phyloP scores from a whole-genome alignment of 2,113 vertebrate species.

The Tauraco erythrolophus region DNA sequence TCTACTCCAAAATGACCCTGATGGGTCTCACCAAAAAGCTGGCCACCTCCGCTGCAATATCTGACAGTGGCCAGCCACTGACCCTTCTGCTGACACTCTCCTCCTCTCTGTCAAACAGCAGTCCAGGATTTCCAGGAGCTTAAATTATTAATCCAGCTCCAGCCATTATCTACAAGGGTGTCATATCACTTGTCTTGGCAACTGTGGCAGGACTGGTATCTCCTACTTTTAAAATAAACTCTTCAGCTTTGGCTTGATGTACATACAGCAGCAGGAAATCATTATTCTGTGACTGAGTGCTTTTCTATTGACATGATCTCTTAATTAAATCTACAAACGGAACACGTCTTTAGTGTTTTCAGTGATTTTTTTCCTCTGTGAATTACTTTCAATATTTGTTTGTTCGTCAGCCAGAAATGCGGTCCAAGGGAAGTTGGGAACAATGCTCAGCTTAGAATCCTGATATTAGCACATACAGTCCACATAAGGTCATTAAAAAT shows the following conservation, averaged over 20 bases:
- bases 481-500: background rate
- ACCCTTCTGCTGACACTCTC: background rate
- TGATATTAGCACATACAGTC: background rate
- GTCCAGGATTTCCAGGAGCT: background rate
- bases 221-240: conserved; percentile 62
- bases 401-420: background rate
- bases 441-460: background rate
- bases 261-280: conserved; percentile 52
- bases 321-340: conserved; percentile 53
- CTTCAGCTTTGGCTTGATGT: conserved; percentile 47
- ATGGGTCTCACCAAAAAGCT: background rate
- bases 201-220: conserved; percentile 54
- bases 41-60: accelerated
- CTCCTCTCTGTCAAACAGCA: background rate
- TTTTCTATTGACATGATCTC: conserved; percentile 61
- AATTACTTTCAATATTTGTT: conserved; percentile 38
- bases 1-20: background rate
- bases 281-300: conserved; percentile 50
- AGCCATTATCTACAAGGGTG: conserved; percentile 42
- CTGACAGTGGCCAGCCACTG: background rate
- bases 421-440: background rate
- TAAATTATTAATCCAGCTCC: conserved; percentile 58
- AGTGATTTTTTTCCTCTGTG: background rate
- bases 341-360: background rate
- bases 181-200: conserved; percentile 51